These are phyloP conservation scores for Tinamus major DNA, from an alignment of 2,797 vertebrate genomes.

Conservation along the genomic window DNA sequence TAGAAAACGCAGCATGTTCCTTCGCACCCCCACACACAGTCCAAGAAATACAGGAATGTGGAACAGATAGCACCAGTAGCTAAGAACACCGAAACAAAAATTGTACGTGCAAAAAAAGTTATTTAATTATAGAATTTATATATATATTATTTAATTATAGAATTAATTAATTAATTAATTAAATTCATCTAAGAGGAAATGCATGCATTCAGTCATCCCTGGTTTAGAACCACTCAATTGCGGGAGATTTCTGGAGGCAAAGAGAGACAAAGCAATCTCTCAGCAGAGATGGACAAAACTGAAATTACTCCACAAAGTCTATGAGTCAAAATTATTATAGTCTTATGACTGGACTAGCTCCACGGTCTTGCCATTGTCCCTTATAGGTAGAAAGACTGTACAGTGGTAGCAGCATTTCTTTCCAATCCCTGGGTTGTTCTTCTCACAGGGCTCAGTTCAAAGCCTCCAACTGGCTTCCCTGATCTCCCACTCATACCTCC, in stretches of 20 bases:
- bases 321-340: conserved; percentile 54
- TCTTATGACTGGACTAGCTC: conserved; percentile 15
- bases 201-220: neutral
- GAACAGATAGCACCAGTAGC: neutral
- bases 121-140: no score
- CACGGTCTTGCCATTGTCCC: neutral
- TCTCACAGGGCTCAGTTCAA: neutral
- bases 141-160: neutral
- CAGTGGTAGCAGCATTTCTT: neutral
- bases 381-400: neutral
- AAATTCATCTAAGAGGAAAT: neutral
- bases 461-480: neutral
- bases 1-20: conserved; percentile 5
- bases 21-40: neutral
- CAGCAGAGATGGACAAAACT: neutral
- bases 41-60: neutral
- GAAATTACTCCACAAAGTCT: conserved; percentile 13
- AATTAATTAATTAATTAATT: conserved; percentile 37
- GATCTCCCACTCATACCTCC: neutral
- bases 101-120: neutral
- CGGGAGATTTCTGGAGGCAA: conserved; percentile 23
- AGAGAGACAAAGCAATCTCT: conserved; percentile 15
- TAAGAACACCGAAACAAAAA: conserved; percentile 12
- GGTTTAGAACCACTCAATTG: neutral
- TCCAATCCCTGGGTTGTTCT: neutral